Evolutionary conservation across 2,113 vertebrate genomes (phyloP).

Genomic region (Origma solitaria): DNA sequence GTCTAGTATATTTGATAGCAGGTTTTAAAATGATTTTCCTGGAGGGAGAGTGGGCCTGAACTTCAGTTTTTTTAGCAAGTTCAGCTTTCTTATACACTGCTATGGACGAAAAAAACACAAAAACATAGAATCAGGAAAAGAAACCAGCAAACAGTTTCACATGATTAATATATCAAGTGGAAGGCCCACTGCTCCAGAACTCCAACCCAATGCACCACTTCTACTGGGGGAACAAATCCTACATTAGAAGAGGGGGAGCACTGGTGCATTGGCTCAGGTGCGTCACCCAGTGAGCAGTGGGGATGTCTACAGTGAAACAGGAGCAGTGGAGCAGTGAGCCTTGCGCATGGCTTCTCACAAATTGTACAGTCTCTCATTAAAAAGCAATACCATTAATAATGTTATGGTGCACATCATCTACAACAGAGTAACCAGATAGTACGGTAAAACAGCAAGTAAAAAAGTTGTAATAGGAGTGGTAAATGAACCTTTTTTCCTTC

Average conservation of each 20-base stretch:
- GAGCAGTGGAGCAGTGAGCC: conserved; percentile 29
- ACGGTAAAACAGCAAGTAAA: conserved; percentile 10
- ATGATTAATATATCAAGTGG: conserved; percentile 7
- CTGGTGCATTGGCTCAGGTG: not conserved
- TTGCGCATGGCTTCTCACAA: not conserved
- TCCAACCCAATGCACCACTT: fast-evolving
- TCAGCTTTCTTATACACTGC: conserved; percentile 97
- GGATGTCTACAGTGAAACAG: not conserved
- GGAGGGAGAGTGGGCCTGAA: conserved; percentile 91
- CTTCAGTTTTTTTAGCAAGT: conserved; percentile 93
- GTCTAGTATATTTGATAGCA: conserved; percentile 90
- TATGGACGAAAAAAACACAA: conserved; percentile 81
- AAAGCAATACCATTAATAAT: not conserved
- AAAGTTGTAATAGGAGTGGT: conserved; percentile 67
- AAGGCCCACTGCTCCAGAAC: conserved; percentile 32
- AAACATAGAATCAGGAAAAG: conserved; percentile 78
- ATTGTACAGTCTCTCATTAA: conserved; percentile 16
- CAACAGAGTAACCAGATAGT: conserved; percentile 22
- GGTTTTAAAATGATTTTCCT: conserved; percentile 94
- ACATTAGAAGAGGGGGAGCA: not conserved
- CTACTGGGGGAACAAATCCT: not conserved
- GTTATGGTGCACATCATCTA: not conserved
- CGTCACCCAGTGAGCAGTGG: not conserved
- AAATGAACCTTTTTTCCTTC: conserved; percentile 99
- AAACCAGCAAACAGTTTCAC: conserved; percentile 32